Conservation (phyloP, 2,888 invertebrate genomes). For the Athrips mouffetella region DNA sequence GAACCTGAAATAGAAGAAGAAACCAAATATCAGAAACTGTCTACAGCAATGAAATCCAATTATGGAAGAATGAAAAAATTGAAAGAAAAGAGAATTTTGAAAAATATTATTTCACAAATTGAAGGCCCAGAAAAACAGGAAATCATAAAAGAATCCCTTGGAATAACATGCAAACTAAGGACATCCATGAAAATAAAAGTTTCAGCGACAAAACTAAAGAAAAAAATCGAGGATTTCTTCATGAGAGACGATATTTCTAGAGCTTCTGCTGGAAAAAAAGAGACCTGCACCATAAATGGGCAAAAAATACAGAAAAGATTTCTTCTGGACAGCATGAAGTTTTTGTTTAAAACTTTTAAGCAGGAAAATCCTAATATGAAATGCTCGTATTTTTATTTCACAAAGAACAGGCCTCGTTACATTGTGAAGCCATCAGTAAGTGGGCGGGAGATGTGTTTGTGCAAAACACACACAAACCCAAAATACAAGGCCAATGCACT, state of each 20-base stretch:
- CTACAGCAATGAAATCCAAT: slow-evolving; percentile 15
- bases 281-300: slow-evolving; percentile 20
- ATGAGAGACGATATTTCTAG: slow-evolving; percentile 25
- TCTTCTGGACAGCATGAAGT: slow-evolving; percentile 24
- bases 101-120: neutral
- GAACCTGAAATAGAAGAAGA: slow-evolving; percentile 8
- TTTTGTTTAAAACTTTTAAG: slow-evolving; percentile 22
- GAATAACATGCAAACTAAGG: neutral
- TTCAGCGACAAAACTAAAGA: slow-evolving; percentile 9
- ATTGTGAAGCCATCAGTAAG: slow-evolving; percentile 22
- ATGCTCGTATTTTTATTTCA: slow-evolving; percentile 27
- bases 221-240: slow-evolving; percentile 19
- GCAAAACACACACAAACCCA: slow-evolving; percentile 2
- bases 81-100: neutral
- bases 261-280: slow-evolving; percentile 27
- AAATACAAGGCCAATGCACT: slow-evolving; percentile 13
- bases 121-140: neutral
- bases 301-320: slow-evolving; percentile 24
- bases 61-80: slow-evolving; percentile 4
- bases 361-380: slow-evolving; percentile 20
- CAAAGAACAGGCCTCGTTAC: slow-evolving; percentile 24
- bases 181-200: neutral
- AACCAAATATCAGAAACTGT: slow-evolving; percentile 15
- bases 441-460: slow-evolving; percentile 8
- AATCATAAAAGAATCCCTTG: neutral